Evolutionary conservation across 92 coral and sea anemone species (phyloP).

Genomic region (Phenganax marumi): DNA sequence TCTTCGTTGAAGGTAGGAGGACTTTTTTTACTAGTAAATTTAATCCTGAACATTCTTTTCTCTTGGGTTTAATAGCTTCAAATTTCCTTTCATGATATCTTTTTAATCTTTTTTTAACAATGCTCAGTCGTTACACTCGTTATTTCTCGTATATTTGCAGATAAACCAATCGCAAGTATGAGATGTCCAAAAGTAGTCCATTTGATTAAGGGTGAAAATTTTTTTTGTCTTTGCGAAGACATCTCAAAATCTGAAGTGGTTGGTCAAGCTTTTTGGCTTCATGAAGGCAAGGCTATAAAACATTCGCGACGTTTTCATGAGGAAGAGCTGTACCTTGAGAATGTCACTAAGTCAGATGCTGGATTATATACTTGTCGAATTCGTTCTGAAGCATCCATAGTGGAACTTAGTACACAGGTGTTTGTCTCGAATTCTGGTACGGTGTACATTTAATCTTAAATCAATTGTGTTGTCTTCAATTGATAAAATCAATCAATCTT

Average conservation of each 20-base stretch:
- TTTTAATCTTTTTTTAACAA: neutral
- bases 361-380: constrained; percentile 16
- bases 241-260: neutral
- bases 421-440: neutral
- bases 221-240: constrained; percentile 14
- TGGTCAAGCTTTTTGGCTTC: constrained; percentile 5
- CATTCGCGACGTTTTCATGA: constrained; percentile 1
- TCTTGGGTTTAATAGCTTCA: neutral
- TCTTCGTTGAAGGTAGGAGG: constrained; percentile 9
- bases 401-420: neutral
- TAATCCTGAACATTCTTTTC: neutral
- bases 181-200: neutral
- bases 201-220: neutral
- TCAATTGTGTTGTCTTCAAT: neutral
- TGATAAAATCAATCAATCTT: neutral
- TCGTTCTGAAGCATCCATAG: neutral
- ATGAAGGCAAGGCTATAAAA: neutral
- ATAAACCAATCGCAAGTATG: constrained; percentile 4
- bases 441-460: neutral
- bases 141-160: neutral
- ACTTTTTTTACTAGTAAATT: no score
- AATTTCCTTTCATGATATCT: neutral
- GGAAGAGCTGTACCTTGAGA: constrained; percentile 8
- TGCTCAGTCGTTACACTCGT: neutral
- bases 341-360: neutral